phyloP scores from a whole-genome alignment of 2,888 invertebrate species.

The Blera fallax region DNA sequence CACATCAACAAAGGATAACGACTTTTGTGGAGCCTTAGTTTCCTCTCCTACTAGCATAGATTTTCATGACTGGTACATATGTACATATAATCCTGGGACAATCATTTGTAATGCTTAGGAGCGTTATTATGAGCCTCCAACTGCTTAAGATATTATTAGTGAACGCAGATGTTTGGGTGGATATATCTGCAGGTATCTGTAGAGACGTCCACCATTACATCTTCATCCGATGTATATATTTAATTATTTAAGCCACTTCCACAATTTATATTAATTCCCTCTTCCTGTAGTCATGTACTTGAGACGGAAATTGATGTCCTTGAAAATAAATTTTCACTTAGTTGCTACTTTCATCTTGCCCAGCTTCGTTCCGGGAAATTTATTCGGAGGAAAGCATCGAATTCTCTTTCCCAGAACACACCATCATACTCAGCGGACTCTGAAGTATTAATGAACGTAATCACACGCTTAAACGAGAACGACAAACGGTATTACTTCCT shows the following conservation, averaged over 20 bases:
- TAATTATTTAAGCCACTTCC: background rate
- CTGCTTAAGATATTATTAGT: no score
- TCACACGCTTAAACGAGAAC: conserved; percentile 57
- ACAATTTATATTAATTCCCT: background rate
- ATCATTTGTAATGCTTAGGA: no score
- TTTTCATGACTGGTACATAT: no score
- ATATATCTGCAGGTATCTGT: no score
- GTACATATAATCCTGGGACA: no score
- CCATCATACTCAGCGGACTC: conserved; percentile 13
- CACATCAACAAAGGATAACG: no score
- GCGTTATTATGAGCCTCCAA: no score
- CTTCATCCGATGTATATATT: no score
- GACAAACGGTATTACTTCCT: conserved; percentile 63
- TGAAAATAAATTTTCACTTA: conserved; percentile 64
- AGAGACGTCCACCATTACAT: no score
- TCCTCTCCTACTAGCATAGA: no score
- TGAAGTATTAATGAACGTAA: conserved; percentile 63
- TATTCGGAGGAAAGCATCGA: conserved; percentile 32
- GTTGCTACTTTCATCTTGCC: conserved; percentile 16
- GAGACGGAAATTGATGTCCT: conserved; percentile 50
- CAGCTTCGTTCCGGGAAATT: conserved; percentile 18
- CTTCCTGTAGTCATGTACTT: background rate
- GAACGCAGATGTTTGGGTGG: no score
- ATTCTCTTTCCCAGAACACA: conserved; percentile 18
- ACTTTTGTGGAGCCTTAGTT: no score